phyloP scores from a whole-genome alignment of 2,113 vertebrate genomes.

The Micromys minutus region DNA sequence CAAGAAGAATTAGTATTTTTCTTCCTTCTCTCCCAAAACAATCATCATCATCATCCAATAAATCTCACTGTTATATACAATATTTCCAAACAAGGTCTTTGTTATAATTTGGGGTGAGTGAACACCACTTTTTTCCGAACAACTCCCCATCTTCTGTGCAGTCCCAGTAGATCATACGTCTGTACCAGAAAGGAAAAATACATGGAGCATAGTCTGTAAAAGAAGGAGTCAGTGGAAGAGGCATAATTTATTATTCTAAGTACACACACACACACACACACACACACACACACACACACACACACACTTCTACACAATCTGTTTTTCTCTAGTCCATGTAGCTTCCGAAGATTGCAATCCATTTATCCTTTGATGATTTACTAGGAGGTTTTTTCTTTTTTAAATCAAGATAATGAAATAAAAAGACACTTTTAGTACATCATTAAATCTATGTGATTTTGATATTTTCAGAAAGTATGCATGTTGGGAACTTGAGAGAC shows the following conservation, averaged over 20 bases:
- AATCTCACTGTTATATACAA: background rate
- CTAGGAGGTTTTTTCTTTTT: background rate
- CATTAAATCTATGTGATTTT: background rate
- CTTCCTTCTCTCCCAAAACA: background rate
- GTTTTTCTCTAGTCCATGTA: background rate
- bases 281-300: background rate
- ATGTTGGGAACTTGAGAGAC: background rate
- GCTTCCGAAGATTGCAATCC: no score
- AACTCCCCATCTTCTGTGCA: background rate
- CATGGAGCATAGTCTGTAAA: conserved; percentile 64
- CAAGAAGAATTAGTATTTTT: background rate
- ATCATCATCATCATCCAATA: background rate
- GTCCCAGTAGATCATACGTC: conserved; percentile 50
- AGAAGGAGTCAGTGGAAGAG: background rate
- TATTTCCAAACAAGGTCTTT: conserved; percentile 59
- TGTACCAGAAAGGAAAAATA: conserved; percentile 71
- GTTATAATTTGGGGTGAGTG: conserved; percentile 67
- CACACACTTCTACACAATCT: background rate
- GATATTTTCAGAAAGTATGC: background rate
- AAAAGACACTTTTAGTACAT: background rate
- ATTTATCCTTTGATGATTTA: background rate
- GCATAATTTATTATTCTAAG: background rate
- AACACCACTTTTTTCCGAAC: conserved; percentile 61
- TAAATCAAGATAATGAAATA: background rate
- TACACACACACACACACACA: background rate